Conservation (phyloP, 1,140 invertebrate species). For the Elysia chlorotica region DNA sequence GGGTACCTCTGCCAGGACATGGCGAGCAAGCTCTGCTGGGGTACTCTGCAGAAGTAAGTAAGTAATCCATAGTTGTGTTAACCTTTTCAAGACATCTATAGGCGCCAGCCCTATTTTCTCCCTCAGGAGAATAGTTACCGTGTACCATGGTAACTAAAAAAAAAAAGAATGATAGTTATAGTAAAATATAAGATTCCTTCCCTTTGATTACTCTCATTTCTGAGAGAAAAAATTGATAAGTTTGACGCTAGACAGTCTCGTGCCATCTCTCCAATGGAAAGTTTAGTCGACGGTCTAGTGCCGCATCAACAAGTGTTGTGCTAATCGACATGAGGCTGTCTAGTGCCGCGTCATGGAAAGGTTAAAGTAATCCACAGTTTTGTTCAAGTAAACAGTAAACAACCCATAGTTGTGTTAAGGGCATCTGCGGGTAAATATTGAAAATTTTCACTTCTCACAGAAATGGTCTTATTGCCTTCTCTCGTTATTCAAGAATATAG, state of each 20-base stretch:
- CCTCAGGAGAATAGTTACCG: not conserved
- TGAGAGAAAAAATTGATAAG: not conserved
- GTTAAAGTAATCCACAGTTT: no score
- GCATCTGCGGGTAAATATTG: no score
- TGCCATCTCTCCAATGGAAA: no score
- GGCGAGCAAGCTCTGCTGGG: constrained; percentile 62
- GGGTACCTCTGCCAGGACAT: constrained; percentile 69
- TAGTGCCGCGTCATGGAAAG: no score
- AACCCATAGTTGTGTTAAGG: no score
- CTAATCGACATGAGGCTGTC: no score
- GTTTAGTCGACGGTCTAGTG: no score
- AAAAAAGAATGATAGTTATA: not conserved
- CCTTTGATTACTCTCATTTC: not conserved
- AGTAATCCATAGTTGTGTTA: not conserved
- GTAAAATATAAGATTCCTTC: not conserved
- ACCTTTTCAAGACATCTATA: not conserved
- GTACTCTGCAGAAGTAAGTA: constrained; percentile 25
- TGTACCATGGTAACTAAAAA: not conserved
- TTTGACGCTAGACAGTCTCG: not conserved
- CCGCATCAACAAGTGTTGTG: no score
- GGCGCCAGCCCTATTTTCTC: not conserved
- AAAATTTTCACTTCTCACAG: no score
- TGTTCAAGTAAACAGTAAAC: no score
- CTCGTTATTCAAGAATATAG: no score
- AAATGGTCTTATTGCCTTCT: no score